Percentiles rank a stretch among this genome's conserved stretches.
These are phyloP conservation scores for Saccostrea cuccullata DNA, from an alignment of 1,140 invertebrate genomes.

Conservation along the genomic window DNA sequence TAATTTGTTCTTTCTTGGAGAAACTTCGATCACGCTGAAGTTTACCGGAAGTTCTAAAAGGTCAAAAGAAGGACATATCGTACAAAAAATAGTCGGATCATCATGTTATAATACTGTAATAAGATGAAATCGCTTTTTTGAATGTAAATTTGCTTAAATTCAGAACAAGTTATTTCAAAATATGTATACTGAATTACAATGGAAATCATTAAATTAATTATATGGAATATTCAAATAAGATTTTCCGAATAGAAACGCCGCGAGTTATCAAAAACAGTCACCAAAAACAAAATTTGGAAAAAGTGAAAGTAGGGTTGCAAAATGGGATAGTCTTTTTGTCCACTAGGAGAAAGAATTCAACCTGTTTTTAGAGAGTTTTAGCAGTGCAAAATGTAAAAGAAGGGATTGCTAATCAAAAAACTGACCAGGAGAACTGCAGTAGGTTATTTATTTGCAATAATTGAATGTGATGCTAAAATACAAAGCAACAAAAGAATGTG, in stretches of 20 bases:
- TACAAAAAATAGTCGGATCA: neutral
- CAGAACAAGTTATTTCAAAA: no score
- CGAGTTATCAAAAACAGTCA: constrained; percentile 19
- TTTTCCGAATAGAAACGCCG: neutral
- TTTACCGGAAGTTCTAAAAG: constrained; percentile 49
- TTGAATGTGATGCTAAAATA: neutral
- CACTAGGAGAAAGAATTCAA: neutral
- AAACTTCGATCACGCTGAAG: constrained; percentile 36
- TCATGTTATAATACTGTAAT: neutral
- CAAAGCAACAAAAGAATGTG: constrained; percentile 29
- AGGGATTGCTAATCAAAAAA: no score
- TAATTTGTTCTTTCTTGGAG: constrained; percentile 71
- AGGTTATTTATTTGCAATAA: no score
- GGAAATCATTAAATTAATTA: no score
- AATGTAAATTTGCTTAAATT: no score
- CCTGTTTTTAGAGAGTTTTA: no score
- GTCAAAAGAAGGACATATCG: constrained; percentile 18
- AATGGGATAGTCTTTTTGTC: constrained; percentile 1
- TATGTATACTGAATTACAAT: no score
- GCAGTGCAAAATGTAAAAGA: no score
- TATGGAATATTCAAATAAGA: neutral
- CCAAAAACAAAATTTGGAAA: constrained; percentile 27
- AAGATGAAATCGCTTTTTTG: neutral
- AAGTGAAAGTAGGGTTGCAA: constrained; percentile 19
- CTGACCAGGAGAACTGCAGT: no score